Base-by-base conservation (phyloP, 2,113 vertebrate genomes). In the Boleophthalmus pectinirostris region DNA sequence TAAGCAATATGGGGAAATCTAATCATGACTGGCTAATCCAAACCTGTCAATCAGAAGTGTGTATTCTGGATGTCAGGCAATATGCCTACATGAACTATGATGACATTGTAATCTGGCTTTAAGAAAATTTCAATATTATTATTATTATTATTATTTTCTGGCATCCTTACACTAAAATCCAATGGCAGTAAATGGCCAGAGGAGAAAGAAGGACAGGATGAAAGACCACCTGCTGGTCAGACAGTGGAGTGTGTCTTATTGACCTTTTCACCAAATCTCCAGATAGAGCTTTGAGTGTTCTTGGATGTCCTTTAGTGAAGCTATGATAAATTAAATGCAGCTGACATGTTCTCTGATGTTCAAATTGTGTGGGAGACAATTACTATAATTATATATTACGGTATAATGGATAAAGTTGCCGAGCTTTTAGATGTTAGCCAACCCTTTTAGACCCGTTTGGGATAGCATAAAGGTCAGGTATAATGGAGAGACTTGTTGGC, bases 241-340 rank as follows among this genome's bases (percentile, higher is more conserved):
- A 69, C 53, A 61, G 67, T n/a, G 25, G 66, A 47, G 54, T 83
- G 73, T 80, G 79, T 63, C 75, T 51, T 69, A 57, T 47, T 79
- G 75, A 89, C 84, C 85, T 91, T 90, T 89, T 78, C 65, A 76
- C 70, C 69, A 58, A 78, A 77, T 74, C 47, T n/a, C 70, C 68
- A 64, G 29, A 21, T n/a, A 53, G 51, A 53, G 51, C 18, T n/a
- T 5, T n/a, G 51, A 54, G 51, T 21, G 51, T 54, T 54, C 51
- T 21, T 54, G 20, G 51, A n/a, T 54, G 72, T 25, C 71, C 43
- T 68, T 57, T 64, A n/a, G 16, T 2, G 46, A 46, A 45, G 25
- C 29, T 65, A 38, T 67, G 57, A 67, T 63, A 81, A 73, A 65
- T 45, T 45, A 35, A 23, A 56, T 0, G 65, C 54, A 46, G 51